Evolutionary conservation across 2,113 vertebrate species (phyloP), one percentile per base, ranked within the genome.

Genomic region (Sprattus sprattus): DNA sequence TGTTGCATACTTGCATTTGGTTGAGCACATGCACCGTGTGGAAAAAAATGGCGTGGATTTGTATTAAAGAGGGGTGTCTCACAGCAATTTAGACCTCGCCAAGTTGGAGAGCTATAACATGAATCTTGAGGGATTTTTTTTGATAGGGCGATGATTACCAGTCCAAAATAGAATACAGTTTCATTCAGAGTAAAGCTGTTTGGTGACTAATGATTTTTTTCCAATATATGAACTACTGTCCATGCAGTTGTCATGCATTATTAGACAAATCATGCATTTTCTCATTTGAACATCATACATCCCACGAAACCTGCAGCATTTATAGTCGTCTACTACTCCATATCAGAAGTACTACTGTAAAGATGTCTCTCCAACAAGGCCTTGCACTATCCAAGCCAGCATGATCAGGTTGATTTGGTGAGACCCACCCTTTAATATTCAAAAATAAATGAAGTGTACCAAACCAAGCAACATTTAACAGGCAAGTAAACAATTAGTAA

Each of bases 41-140:
- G 47, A 47, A 39, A 47, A 39, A 75, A 28, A 50, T 75, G 60
- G 90, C 89, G 89, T 85, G 86, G 84, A 86, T 86, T 84, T 91
- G 90, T 85, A 86, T 88, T 92, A 93, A 95, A 94, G 91, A 94
- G 92, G 92, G 92, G 93, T 28, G 91, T 92, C 88, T 88, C 75
- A 28, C 85, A 80, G 84, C 60, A 75, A 71, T 28, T 46, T 25
- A 15, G 83, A 13, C 64, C 64, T 71, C 64, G 64, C 6, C 54
- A 60, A 60, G 54, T 28, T 71, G 64, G 15, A 13, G 25, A 71
- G 64, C 64, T 71, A 28, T 9, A 28, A 28, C 64, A 71, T 25
- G 64, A 32, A 32, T 71, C 64, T 28, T 32, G 18, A 60, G 54
- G 18, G 54, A 60, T 28, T 67, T 67, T 39, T 39, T 39, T 67